Evolutionary conservation across 1,140 invertebrate genomes (phyloP), one percentile per base, ranked within the genome.

Genomic region (Drosophila pachea): DNA sequence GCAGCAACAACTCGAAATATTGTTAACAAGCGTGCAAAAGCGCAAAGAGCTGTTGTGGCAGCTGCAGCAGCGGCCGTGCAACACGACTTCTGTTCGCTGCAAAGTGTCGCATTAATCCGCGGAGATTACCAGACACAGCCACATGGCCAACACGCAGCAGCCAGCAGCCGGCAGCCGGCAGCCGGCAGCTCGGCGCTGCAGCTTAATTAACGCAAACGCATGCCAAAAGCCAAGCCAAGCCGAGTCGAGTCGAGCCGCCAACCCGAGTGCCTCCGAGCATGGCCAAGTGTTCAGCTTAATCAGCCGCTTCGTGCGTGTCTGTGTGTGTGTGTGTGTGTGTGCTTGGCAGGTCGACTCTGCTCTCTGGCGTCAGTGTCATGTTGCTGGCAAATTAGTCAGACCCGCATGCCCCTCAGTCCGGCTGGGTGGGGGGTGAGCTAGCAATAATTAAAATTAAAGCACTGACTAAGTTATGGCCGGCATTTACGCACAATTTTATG

Each of bases 391-490:
- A 83, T 83, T 83, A 83, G 79, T 83, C 79, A 78, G 76, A 66
- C 49, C 48, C 63, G 33, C 56, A 33, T 33, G 43, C 33, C 8
- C 35, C 22, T 22, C 22, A 22, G 43, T 9, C 5, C 31, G 54
- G 29, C 7, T 33, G 43, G 12, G 36, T 14, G 11, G 8, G 47
- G 12, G 64, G 29, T 22, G 7, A 61, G 75, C 72, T 11, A 61
- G 75, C 72, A 64, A 73, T 84, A 83, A 83, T 83, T 83, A 83
- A 83, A 83, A 83, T 79, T 83, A 84, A 83, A 79, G 81, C 79
- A 84, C 65, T 74, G 69, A 68, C 79, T 76, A 83, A 83, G 62
- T 76, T 84, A 75, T 73, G 53, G 58, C 45, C 67, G 58, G 59
- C 32, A 49, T 42, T 48, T 55, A 71, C 63, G 55, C 68, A 67